phyloP scores from a whole-genome alignment of 2,888 invertebrate genomes.

The Argyra leucocephala region DNA sequence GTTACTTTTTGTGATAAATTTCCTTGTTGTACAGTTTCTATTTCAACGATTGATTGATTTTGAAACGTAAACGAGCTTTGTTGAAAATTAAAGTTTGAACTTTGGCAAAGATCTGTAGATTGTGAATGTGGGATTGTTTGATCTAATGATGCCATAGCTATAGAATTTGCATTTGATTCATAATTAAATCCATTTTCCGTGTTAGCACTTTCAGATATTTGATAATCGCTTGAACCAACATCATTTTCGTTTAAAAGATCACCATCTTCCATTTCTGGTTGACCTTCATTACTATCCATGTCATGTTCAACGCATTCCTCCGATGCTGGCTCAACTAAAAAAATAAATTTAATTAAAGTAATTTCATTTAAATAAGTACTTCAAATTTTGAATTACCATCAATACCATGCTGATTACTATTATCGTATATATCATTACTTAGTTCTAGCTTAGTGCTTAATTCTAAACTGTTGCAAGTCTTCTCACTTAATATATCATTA shows the following conservation, averaged over 20 bases:
- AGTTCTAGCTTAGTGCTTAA: slow-evolving; percentile 20
- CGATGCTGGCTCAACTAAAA: background rate
- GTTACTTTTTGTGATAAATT: slow-evolving; percentile 8
- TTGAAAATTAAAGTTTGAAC: slow-evolving; percentile 20
- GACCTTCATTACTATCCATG: background rate
- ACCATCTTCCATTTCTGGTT: slow-evolving; percentile 12
- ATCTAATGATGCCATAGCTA: slow-evolving; percentile 19
- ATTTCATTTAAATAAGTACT: slow-evolving; percentile 7
- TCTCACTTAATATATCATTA: slow-evolving; percentile 18
- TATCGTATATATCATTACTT: slow-evolving; percentile 17
- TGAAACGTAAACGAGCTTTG: slow-evolving; percentile 15
- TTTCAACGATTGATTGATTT: background rate
- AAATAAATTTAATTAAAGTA: background rate
- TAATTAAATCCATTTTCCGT: background rate
- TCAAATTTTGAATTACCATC: background rate
- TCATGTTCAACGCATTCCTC: background rate
- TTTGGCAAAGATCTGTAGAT: slow-evolving; percentile 19
- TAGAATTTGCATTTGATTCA: slow-evolving; percentile 19
- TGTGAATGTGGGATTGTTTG: slow-evolving; percentile 18
- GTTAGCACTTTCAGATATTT: slow-evolving; percentile 1
- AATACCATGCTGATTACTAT: slow-evolving; percentile 10
- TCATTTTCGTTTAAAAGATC: slow-evolving; percentile 17
- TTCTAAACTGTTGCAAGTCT: slow-evolving; percentile 20
- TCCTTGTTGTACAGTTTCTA: background rate
- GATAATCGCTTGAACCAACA: slow-evolving; percentile 18